These are phyloP conservation scores for Polymixis flavicincta DNA, from an alignment of 2,888 invertebrate genomes.

Conservation along the genomic window DNA sequence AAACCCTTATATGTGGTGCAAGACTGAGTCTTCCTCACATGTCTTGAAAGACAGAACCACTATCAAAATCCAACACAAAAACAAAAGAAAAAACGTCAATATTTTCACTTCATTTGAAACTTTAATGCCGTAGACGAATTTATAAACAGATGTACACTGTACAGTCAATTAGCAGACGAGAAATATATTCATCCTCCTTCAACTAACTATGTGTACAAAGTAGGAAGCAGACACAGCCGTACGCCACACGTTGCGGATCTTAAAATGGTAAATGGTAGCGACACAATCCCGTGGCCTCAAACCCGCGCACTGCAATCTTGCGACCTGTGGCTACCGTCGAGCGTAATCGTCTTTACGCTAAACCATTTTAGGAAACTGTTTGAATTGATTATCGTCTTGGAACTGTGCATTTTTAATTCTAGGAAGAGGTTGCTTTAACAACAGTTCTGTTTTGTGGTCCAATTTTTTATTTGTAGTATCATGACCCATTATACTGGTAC, in stretches of 20 bases:
- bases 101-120: not conserved
- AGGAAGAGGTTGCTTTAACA: not conserved
- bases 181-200: not conserved
- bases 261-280: slow-evolving; percentile 4
- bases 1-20: not conserved
- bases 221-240: slow-evolving; percentile 10
- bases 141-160: not conserved
- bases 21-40: not conserved
- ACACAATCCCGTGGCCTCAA: slow-evolving; percentile 8
- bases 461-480: not conserved
- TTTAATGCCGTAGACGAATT: not conserved
- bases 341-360: slow-evolving; percentile 4
- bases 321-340: not conserved
- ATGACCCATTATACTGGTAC: not conserved
- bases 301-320: slow-evolving; percentile 10
- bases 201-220: not conserved
- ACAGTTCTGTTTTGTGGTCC: not conserved
- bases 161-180: not conserved
- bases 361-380: slow-evolving; percentile 13
- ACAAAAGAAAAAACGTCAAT: slow-evolving; percentile 3
- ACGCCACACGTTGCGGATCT: not conserved
- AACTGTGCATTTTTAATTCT: not conserved
- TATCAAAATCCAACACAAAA: not conserved
- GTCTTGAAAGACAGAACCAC: too few species aligned
- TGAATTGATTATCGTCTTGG: not conserved